A percentile compares a stretch with the other conserved stretches of the same genome.
Evolutionary conservation across 2,797 vertebrate genomes (phyloP).

Genomic region (Crax fasciolata): DNA sequence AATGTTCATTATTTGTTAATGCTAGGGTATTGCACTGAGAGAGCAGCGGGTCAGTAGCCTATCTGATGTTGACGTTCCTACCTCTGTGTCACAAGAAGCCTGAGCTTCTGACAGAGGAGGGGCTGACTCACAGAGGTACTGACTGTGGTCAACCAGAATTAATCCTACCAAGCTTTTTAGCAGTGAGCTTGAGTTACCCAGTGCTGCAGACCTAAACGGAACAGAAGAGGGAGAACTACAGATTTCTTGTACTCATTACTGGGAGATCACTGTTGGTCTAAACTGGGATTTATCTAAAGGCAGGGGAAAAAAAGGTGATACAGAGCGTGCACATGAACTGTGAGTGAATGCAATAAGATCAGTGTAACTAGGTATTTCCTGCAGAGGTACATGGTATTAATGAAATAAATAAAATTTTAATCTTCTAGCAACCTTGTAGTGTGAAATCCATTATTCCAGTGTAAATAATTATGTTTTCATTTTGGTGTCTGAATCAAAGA

Average conservation of each 20-base stretch:
- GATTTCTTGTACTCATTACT: background rate
- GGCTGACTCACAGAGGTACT: background rate
- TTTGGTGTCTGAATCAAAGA: background rate
- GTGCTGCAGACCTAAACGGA: background rate
- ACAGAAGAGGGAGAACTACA: background rate
- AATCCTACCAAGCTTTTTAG: background rate
- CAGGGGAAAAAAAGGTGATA: background rate
- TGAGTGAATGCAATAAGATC: background rate
- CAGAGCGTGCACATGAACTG: fast-evolving
- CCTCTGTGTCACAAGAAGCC: background rate
- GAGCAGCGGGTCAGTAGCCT: background rate
- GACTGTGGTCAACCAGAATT: background rate
- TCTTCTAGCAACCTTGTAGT: background rate
- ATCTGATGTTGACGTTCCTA: background rate
- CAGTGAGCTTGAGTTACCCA: background rate
- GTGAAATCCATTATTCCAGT: background rate
- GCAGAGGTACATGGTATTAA: background rate
- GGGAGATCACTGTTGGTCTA: background rate
- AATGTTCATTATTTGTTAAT: background rate
- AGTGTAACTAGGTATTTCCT: background rate
- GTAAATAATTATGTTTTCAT: background rate
- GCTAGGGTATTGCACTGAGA: background rate
- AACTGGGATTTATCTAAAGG: background rate
- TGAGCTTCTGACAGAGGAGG: background rate
- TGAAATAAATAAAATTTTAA: background rate